These are phyloP conservation scores for Allolobophora icterica DNA, from an alignment of 2,888 invertebrate species.

Conservation along the genomic window DNA sequence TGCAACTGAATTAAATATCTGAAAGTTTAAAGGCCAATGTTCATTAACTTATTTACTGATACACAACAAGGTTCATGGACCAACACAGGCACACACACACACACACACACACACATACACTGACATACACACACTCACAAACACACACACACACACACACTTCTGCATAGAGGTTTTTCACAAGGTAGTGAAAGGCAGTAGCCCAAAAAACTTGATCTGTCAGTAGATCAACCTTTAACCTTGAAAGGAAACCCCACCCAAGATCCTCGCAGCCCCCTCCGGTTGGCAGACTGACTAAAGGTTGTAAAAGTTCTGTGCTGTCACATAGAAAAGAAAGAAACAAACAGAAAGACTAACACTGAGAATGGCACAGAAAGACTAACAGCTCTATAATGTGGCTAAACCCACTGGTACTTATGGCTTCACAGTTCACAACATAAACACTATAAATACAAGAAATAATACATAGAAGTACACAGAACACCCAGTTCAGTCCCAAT, in stretches of 20 bases:
- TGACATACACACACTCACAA: no score
- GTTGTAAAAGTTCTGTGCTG: neutral
- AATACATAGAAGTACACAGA: neutral
- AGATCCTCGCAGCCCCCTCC: no score
- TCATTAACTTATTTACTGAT: no score
- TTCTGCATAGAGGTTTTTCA: neutral
- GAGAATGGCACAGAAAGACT: no score
- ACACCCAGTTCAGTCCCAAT: no score
- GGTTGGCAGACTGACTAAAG: slow-evolving; percentile 1
- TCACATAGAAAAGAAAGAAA: neutral
- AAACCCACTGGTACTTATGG: neutral
- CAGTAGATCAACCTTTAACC: neutral
- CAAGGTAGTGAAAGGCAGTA: neutral
- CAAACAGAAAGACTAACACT: neutral
- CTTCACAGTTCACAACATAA: no score
- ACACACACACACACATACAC: neutral
- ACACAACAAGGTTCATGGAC: no score
- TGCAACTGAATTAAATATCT: no score
- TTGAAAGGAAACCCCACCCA: neutral
- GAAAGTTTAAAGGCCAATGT: no score
- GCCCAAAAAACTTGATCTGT: no score
- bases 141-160: neutral
- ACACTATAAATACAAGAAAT: neutral
- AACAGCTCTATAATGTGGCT: no score
- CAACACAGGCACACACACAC: no score